Conservation (phyloP, 2,888 invertebrate species). For the Amphiduros pacificus region DNA sequence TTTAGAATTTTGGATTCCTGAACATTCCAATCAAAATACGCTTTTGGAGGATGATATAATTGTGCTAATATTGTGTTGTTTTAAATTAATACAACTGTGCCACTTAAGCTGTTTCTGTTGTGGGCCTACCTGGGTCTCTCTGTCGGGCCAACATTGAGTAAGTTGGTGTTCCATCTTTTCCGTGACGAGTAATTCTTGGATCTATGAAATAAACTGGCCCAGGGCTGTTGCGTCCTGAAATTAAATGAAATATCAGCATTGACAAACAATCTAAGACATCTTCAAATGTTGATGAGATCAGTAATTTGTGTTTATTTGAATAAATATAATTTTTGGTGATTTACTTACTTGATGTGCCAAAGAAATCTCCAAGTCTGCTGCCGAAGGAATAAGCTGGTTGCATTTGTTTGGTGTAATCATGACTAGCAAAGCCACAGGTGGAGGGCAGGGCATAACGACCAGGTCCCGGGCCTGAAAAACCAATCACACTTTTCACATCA, state of each 20-base stretch:
- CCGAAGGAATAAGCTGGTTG: conserved; percentile 46
- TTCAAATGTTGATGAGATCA: neutral
- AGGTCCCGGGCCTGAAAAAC: conserved; percentile 41
- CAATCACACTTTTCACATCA: no score
- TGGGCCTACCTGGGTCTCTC: conserved; percentile 31
- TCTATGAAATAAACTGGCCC: conserved; percentile 44
- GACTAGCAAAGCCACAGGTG: conserved; percentile 35
- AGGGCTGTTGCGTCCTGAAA: no score
- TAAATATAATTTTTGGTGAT: neutral
- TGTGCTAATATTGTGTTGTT: no score
- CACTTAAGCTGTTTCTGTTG: no score
- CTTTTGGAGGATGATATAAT: no score
- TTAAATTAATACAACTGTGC: no score
- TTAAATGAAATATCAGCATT: no score
- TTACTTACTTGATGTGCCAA: conserved; percentile 13
- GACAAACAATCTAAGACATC: no score
- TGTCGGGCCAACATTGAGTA: conserved; percentile 41
- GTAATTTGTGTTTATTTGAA: neutral
- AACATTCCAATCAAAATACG: no score
- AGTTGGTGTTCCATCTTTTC: conserved; percentile 43
- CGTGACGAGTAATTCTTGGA: conserved; percentile 37
- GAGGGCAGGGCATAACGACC: conserved; percentile 42
- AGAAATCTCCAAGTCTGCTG: conserved; percentile 29
- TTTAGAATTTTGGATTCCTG: no score
- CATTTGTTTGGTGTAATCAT: conserved; percentile 40